Base-by-base conservation (phyloP, 92 coral and sea anemone genomes). In the Epizoanthus rinbou region DNA sequence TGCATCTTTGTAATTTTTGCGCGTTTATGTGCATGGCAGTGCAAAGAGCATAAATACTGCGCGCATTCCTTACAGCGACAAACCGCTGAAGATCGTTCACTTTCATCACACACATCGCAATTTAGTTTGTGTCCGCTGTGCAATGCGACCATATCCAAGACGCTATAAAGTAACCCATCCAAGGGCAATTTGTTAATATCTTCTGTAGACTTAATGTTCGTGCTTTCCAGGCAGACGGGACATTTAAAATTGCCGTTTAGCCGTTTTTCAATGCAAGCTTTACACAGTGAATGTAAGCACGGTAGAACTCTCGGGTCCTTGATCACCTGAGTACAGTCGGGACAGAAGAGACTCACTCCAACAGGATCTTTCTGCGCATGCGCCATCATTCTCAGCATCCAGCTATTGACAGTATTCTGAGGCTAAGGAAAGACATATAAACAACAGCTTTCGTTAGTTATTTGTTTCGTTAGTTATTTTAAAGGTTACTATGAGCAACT, bases 21-120 rank as follows among this genome's bases (percentile, higher is more conserved):
- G 23, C 83, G 87, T 19, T 86, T 86, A 68, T 89, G 92, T 70
- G 92, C 92, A 70, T 86, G 84, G 37, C 90, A 39, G 63, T 89
- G 92, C 67, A 89, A 69, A 0, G 87, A 75, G 25, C 92, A 89
- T 64, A 86, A 64, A 41, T 89, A 89, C 66, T 56, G 86, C 54
- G 90, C 87, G 79, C 92, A 89, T 83, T 86, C 87, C 74, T 81
- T 89, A 58, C 92, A 89, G 82, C 92, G 92, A 60, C 81, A 82
- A 25, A 89, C 87, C 87, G 89, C 92, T 52, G 86, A 67, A 11
- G 92, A 89, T n/a, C 64, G 71, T 64, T 89, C 89, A 54, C 89
- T 82, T 45, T 86, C 92, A 75, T 89, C 92, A 79, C 92, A 89
- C 75, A 89, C 82, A 57, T 89, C 92, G 53, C 92, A 89, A 35